These are phyloP conservation scores for Amphipyra berbera DNA, from an alignment of 2,888 invertebrate species.

Conservation along the genomic window DNA sequence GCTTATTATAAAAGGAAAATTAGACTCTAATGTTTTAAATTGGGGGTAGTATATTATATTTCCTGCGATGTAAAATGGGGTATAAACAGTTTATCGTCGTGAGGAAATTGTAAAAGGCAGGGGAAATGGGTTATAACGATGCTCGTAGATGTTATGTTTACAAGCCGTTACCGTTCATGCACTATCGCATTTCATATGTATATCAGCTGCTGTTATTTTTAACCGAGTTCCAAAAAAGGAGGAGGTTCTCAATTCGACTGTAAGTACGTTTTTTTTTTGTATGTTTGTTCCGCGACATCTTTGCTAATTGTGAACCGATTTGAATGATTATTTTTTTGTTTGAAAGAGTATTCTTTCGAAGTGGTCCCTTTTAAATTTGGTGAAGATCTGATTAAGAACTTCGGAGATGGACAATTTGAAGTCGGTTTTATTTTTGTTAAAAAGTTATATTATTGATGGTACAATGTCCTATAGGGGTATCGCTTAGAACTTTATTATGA, in stretches of 20 bases:
- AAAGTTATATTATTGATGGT: no score
- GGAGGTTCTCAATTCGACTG: no score
- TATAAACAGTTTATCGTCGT: constrained; percentile 26
- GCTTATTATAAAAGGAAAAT: constrained; percentile 55
- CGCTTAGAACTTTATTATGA: constrained; percentile 7
- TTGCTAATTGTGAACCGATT: no score
- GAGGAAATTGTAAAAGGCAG: constrained; percentile 33
- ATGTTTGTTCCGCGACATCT: no score
- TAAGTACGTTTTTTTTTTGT: no score
- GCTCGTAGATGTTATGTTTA: constrained; percentile 21
- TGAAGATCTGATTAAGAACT: no score
- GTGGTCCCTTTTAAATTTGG: no score
- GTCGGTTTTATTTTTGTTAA: no score
- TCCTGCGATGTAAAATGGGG: constrained; percentile 5
- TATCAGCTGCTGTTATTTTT: constrained; percentile 15
- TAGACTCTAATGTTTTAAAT: constrained; percentile 49
- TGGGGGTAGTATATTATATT: constrained; percentile 25
- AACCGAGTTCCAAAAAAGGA: no score
- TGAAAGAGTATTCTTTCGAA: no score
- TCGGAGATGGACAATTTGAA: no score
- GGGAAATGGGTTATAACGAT: constrained; percentile 27
- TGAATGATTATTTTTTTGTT: no score
- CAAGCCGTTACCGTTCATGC: constrained; percentile 17
- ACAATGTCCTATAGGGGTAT: constrained; percentile 1
- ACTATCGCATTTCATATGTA: constrained; percentile 16